Percentiles rank a stretch among this genome's conserved stretches.
These are phyloP conservation scores for Circaetus cinerascens DNA, from an alignment of 2,113 vertebrate species.

Conservation along the genomic window DNA sequence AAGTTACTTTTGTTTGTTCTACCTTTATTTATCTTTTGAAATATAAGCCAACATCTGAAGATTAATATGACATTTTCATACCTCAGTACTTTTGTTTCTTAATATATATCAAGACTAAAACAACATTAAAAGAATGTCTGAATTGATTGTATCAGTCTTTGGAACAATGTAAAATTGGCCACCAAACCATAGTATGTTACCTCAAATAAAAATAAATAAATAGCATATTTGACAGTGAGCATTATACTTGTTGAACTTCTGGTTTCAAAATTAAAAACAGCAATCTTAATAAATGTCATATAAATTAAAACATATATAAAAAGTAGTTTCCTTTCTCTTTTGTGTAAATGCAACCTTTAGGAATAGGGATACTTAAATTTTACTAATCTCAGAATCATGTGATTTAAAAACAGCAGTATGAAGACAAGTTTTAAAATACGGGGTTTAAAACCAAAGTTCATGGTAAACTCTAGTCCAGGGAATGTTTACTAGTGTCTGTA, in stretches of 20 bases:
- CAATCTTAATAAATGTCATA: neutral
- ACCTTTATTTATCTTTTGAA: neutral
- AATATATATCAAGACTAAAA: neutral
- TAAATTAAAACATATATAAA: neutral
- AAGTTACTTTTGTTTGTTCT: neutral
- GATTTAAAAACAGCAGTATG: neutral
- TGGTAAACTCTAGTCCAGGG: neutral
- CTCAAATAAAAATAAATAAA: neutral
- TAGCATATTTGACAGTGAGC: neutral
- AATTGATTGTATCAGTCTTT: neutral
- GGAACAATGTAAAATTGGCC: neutral
- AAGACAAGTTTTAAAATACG: fast-evolving
- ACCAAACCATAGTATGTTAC: neutral
- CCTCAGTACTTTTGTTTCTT: neutral
- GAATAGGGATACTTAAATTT: neutral
- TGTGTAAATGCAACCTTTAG: neutral
- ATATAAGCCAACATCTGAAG: neutral
- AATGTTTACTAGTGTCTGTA: neutral
- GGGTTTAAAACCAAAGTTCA: neutral
- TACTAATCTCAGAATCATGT: neutral
- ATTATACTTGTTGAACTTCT: neutral
- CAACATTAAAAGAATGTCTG: neutral
- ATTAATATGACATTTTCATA: neutral
- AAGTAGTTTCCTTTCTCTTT: neutral
- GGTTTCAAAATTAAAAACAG: neutral